Evolutionary conservation across 2,113 vertebrate species (phyloP).

Genomic region (Tringa solitaria): DNA sequence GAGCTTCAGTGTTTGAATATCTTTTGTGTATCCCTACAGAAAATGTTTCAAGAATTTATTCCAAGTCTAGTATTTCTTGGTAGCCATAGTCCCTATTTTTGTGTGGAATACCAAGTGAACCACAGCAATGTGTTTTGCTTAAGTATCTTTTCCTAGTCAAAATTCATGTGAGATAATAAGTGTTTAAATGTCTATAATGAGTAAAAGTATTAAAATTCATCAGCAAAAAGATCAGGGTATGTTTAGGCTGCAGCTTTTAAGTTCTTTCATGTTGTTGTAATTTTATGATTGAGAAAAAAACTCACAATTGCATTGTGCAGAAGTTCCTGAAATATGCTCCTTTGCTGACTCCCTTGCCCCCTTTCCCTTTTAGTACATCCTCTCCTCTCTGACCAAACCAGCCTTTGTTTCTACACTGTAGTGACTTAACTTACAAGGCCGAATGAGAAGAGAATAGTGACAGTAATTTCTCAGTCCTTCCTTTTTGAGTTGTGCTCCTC

Average conservation of each 20-base stretch:
- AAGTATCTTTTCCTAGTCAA: not conserved
- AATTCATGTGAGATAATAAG: not conserved
- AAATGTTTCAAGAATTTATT: not conserved
- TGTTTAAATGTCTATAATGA: not conserved
- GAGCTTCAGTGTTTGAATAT: not conserved
- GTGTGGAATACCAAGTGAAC: not conserved
- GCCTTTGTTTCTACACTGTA: not conserved
- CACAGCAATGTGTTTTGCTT: not conserved
- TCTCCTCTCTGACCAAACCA: not conserved
- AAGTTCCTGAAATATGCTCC: not conserved
- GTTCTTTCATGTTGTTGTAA: not conserved
- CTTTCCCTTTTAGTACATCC: not conserved
- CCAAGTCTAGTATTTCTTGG: not conserved
- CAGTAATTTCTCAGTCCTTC: not conserved
- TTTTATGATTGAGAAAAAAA: not conserved
- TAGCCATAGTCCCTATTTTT: not conserved
- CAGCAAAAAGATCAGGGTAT: not conserved
- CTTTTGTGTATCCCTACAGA: not conserved
- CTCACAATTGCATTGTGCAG: not conserved
- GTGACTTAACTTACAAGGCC: not conserved
- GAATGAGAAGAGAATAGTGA: not conserved
- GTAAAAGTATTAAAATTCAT: not conserved
- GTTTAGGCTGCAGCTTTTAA: not conserved
- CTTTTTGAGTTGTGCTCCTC: not conserved
- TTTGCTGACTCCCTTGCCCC: not conserved